Evolutionary conservation across 2,888 invertebrate species (phyloP).

Genomic region (Pristionchus arcanus): DNA sequence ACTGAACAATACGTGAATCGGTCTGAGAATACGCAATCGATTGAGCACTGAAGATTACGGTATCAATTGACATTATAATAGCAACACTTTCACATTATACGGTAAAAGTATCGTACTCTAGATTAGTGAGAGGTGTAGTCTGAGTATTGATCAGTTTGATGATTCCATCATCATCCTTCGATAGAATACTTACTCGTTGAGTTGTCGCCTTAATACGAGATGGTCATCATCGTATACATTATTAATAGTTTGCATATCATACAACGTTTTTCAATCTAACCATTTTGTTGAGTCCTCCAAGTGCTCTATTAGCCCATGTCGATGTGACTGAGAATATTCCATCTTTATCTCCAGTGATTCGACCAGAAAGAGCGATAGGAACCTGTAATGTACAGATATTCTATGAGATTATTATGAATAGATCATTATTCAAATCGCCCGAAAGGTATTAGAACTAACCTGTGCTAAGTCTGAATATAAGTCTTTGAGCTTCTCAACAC

Average conservation of each 20-base stretch:
- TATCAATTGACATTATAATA: not conserved
- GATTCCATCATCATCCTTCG: conserved; percentile 10
- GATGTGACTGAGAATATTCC: conserved; percentile 65
- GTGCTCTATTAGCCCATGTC: conserved; percentile 72
- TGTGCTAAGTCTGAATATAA: conserved; percentile 70
- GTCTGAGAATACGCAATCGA: conserved; percentile 62
- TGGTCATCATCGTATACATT: not conserved
- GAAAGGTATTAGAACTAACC: not conserved
- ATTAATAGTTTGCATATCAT: too few species aligned
- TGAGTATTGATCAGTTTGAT: conserved; percentile 38
- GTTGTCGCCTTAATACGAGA: conserved; percentile 10
- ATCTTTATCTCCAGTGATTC: conserved; percentile 58
- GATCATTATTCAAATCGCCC: not conserved
- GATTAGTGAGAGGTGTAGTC: conserved; percentile 29
- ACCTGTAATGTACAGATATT: conserved; percentile 50
- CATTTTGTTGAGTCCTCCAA: conserved; percentile 57
- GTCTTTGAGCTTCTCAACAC: conserved; percentile 69
- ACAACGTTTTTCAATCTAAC: not conserved
- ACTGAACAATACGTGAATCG: conserved; percentile 68
- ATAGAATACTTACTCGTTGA: conserved; percentile 36
- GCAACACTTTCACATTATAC: not conserved
- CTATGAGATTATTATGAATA: not conserved
- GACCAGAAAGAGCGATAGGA: conserved; percentile 63
- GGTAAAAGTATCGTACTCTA: not conserved
- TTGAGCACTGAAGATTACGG: conserved; percentile 60